Conservation (phyloP, 2,113 vertebrate genomes). For the Rhodinocichla rosea region DNA sequence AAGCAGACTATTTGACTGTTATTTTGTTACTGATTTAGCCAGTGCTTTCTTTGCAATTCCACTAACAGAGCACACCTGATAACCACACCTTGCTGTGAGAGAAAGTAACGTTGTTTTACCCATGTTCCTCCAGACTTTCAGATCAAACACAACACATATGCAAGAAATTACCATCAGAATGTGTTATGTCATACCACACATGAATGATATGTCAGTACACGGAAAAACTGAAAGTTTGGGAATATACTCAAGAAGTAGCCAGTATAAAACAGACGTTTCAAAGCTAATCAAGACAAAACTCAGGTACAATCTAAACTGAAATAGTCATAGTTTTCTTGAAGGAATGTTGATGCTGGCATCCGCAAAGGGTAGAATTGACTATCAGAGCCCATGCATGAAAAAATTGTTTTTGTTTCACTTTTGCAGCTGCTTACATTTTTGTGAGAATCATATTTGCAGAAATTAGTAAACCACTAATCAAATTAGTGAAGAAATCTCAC, state of each 20-base stretch:
- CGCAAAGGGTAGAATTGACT: background rate
- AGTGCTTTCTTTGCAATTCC: background rate
- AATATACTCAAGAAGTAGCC: background rate
- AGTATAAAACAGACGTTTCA: background rate
- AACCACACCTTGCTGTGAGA: background rate
- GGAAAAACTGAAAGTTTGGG: background rate
- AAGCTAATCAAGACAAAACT: background rate
- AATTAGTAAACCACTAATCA: background rate
- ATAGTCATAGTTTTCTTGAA: background rate
- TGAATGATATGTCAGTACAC: background rate
- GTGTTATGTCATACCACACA: background rate
- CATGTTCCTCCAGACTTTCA: background rate
- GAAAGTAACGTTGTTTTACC: background rate
- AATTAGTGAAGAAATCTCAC: background rate
- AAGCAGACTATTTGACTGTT: background rate
- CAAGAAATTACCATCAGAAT: background rate
- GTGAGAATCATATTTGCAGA: background rate
- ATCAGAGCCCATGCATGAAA: background rate
- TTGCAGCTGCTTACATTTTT: background rate
- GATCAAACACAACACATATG: background rate
- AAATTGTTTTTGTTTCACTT: background rate
- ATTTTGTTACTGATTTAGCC: background rate
- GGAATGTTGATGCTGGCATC: background rate
- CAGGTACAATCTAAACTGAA: background rate
- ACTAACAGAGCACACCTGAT: background rate